Evolutionary conservation across 2,888 invertebrate genomes (phyloP).

Genomic region (Trissolcus brochymenae): DNA sequence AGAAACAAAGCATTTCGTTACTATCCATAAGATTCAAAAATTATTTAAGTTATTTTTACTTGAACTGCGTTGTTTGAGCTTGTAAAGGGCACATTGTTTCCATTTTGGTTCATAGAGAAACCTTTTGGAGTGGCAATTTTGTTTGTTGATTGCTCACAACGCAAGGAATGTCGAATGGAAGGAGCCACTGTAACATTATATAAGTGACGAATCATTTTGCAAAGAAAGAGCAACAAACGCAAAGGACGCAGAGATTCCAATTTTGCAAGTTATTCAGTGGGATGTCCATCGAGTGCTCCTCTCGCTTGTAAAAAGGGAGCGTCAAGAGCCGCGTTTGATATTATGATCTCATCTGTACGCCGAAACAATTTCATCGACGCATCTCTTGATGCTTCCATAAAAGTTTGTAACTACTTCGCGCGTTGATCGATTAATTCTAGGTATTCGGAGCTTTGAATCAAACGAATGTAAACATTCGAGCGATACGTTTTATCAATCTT

Average conservation of each 20-base stretch:
- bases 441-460: constrained; percentile 40
- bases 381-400: background rate
- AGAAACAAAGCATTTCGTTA: no score
- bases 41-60: no score
- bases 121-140: background rate
- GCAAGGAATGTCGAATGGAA: no score
- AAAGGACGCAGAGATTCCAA: constrained; percentile 2
- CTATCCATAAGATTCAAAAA: no score
- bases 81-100: background rate
- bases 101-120: no score
- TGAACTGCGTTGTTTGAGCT: no score
- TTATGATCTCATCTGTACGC: constrained; percentile 41
- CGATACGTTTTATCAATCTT: constrained; percentile 14
- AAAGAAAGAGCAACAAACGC: constrained; percentile 1
- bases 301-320: constrained; percentile 3
- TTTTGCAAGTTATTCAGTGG: constrained; percentile 4
- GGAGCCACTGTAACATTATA: no score
- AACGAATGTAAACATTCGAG: constrained; percentile 10
- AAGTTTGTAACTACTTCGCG: constrained; percentile 20
- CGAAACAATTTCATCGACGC: constrained; percentile 18
- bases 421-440: constrained; percentile 25
- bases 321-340: constrained; percentile 21
- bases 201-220: no score
- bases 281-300: constrained; percentile 26
- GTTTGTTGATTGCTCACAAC: no score